Base-by-base conservation (phyloP, 2,113 vertebrate species). In the Rhegmatorhina hoffmannsi region DNA sequence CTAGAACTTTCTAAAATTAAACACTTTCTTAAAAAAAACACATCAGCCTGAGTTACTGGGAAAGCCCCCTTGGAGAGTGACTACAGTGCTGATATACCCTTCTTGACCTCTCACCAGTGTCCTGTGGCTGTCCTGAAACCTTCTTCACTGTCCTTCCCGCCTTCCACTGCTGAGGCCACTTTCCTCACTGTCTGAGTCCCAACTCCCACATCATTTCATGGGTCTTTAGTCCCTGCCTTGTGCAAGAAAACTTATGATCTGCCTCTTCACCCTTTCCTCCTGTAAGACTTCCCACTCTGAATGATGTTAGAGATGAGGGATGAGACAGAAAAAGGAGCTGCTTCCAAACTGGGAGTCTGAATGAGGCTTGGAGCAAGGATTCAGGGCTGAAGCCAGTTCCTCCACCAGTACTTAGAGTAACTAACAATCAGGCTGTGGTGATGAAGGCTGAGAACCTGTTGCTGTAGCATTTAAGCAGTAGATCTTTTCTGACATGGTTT, bases 261-360 rank as follows among this genome's bases (percentile, higher is more conserved):
- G 21, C 73, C 36, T 55, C 38, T 47, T 68, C 34, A 8, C 17
- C 21, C 12, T 44, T 58, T 8, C 38, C 11, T 38, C 13, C 5
- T 21, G 4, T n/a, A 34, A 64, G 34, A 33, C 19, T 66, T 70
- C 18, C 25, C 1, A 0, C 44, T 93, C 28, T 34, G 25, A 52
- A 14, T 1, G 1, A 17, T 11, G 10, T 59, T 64, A 0, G 2
- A 49, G 33, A 28, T 11, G 28, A 60, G 31, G 44, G 25, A 33
- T 44, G 77, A 59, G 16, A 24, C 17, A 2, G 1, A 33, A 53
- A 38, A 34, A 3, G 1, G 46, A 50, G 40, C 25, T 49, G 26
- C 43, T 76, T 60, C 69, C 47, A 56, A 81, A 50, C 4, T 12
- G 29, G 38, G 10, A 56, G 11, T 3, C 0, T 15, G 17, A 36